Conservation (phyloP, 2,888 invertebrate genomes). For the Hirtodrosophila confusa region DNA sequence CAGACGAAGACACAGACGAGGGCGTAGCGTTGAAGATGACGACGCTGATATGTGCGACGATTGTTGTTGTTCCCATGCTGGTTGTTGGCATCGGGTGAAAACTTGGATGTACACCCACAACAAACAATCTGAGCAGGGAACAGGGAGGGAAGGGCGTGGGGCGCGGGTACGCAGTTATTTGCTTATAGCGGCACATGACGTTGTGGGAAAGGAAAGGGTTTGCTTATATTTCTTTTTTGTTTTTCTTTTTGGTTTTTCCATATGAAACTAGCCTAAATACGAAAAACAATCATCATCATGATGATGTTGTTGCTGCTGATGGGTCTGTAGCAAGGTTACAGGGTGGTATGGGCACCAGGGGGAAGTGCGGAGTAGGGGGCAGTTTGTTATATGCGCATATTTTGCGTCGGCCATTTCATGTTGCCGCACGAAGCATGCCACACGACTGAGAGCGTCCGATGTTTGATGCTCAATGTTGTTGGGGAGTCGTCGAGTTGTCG, state of each 20-base stretch:
- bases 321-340: slow-evolving; percentile 52
- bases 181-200: slow-evolving; percentile 68
- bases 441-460: slow-evolving; percentile 69
- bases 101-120: slow-evolving; percentile 55
- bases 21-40: slow-evolving; percentile 64
- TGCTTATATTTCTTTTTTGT: slow-evolving; percentile 15
- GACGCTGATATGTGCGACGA: slow-evolving; percentile 65
- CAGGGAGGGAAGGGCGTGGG: background rate
- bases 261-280: slow-evolving; percentile 59
- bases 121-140: slow-evolving; percentile 42
- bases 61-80: slow-evolving; percentile 68
- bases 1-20: slow-evolving; percentile 44
- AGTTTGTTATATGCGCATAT: slow-evolving; percentile 73
- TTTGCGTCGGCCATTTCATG: slow-evolving; percentile 72
- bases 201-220: slow-evolving; percentile 71
- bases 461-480: slow-evolving; percentile 48
- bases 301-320: slow-evolving; percentile 16
- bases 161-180: slow-evolving; percentile 50
- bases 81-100: slow-evolving; percentile 63
- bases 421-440: slow-evolving; percentile 75
- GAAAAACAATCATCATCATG: slow-evolving; percentile 34
- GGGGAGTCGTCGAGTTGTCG: slow-evolving; percentile 53
- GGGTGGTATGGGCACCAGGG: slow-evolving; percentile 19
- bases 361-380: slow-evolving; percentile 22
- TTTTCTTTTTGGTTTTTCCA: slow-evolving; percentile 11